phyloP scores from a whole-genome alignment of 2,113 vertebrate species.

The Tetrao urogallus region DNA sequence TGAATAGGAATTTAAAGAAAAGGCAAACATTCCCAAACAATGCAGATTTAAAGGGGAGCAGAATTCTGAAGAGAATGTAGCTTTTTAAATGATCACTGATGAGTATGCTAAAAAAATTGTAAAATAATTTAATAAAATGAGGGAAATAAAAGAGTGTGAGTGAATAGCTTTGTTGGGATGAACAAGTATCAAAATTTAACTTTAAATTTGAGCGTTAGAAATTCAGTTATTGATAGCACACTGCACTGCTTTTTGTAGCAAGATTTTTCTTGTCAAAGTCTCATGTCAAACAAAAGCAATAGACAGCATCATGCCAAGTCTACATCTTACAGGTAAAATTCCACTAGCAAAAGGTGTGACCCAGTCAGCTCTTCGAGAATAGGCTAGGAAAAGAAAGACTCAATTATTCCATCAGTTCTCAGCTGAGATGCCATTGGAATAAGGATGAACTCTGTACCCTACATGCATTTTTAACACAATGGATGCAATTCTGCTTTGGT shows the following conservation, averaged over 20 bases:
- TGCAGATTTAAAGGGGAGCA: background rate
- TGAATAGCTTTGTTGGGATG: background rate
- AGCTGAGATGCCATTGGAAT: background rate
- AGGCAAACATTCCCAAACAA: background rate
- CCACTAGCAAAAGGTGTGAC: background rate
- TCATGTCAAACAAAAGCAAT: background rate
- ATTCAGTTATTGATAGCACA: background rate
- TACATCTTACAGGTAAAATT: background rate
- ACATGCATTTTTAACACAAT: background rate
- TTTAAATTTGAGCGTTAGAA: background rate
- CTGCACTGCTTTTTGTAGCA: background rate
- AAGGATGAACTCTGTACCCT: background rate
- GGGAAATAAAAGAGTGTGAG: background rate
- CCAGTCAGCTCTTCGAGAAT: background rate
- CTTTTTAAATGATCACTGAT: background rate
- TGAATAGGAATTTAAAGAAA: background rate
- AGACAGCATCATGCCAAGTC: background rate
- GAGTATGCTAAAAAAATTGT: background rate
- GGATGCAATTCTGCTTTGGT: background rate
- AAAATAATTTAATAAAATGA: background rate
- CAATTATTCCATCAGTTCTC: background rate
- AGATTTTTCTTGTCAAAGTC: background rate
- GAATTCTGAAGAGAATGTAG: background rate
- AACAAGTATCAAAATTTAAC: background rate
- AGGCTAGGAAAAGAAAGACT: background rate